These are phyloP conservation scores for Apocrypta bakeri DNA, from an alignment of 1,140 invertebrate species.

Conservation along the genomic window DNA sequence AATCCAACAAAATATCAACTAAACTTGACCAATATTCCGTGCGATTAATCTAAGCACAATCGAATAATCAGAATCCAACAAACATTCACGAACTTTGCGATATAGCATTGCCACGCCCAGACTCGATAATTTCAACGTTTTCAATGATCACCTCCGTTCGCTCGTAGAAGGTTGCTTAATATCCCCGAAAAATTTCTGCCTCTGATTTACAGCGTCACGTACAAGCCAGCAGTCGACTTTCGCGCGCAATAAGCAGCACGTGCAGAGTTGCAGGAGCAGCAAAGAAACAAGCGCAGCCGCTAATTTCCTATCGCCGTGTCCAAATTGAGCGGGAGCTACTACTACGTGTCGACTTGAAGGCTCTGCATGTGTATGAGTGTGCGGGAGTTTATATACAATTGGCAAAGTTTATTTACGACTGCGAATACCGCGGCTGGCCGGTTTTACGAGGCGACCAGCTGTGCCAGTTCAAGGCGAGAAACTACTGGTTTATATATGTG, in stretches of 20 bases:
- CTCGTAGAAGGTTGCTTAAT: not conserved
- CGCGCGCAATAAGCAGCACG: not conserved
- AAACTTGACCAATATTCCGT: too few relatives aligned
- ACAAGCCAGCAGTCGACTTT: not conserved
- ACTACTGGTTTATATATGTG: not conserved
- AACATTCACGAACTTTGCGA: not conserved
- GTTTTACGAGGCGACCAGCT: constrained; percentile 62
- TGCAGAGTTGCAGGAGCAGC: not conserved
- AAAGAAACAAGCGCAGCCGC: constrained; percentile 11
- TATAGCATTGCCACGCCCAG: not conserved
- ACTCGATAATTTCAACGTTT: not conserved
- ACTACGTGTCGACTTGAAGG: not conserved
- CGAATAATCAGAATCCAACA: not conserved
- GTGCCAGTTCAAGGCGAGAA: constrained; percentile 47
- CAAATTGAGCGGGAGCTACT: constrained; percentile 1
- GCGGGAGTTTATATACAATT: not conserved
- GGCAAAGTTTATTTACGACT: constrained; percentile 63
- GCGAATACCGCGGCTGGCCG: constrained; percentile 52
- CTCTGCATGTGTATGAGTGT: not conserved
- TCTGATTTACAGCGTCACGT: constrained; percentile 1
- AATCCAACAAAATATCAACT: too few relatives aligned
- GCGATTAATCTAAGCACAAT: not conserved
- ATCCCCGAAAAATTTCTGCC: not conserved
- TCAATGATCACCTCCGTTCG: not conserved
- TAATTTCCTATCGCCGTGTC: constrained; percentile 25